Conservation (phyloP, 2,888 invertebrate genomes). For the Pyralis farinalis region DNA sequence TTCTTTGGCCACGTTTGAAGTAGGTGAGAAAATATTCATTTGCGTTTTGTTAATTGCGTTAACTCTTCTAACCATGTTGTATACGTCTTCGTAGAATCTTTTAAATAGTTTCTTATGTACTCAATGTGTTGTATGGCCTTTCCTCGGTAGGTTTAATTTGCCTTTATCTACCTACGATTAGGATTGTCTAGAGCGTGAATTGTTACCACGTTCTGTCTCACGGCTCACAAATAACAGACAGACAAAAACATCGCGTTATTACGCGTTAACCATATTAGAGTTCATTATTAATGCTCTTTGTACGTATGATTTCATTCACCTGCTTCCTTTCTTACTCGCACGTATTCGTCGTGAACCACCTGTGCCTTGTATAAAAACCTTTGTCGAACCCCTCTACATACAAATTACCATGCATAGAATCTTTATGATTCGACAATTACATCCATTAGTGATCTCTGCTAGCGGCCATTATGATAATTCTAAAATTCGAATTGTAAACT, state of each 20-base stretch:
- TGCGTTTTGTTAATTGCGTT: not conserved
- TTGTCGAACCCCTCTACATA: slow-evolving; percentile 5
- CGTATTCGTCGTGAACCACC: slow-evolving; percentile 19
- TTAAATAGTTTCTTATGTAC: not conserved
- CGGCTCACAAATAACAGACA: not conserved
- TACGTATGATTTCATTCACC: slow-evolving; percentile 26
- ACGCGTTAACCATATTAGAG: slow-evolving; percentile 8
- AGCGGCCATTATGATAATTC: no score
- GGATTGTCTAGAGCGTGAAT: not conserved
- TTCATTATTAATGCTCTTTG: slow-evolving; percentile 22
- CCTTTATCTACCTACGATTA: not conserved
- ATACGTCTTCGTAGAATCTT: not conserved
- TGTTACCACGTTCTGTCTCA: not conserved
- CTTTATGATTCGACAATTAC: not conserved
- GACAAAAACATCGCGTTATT: slow-evolving; percentile 3
- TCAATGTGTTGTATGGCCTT: not conserved
- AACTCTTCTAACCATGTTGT: not conserved
- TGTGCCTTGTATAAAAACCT: slow-evolving; percentile 17
- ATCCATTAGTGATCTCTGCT: no score
- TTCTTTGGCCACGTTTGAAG: not conserved
- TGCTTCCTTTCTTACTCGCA: slow-evolving; percentile 20
- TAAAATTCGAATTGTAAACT: no score
- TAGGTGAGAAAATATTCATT: not conserved
- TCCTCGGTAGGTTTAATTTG: not conserved
- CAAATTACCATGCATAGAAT: not conserved